Evolutionary conservation across 2,113 vertebrate genomes (phyloP), one percentile per base, ranked within the genome.

Genomic region (Muntiacus muntjak): DNA sequence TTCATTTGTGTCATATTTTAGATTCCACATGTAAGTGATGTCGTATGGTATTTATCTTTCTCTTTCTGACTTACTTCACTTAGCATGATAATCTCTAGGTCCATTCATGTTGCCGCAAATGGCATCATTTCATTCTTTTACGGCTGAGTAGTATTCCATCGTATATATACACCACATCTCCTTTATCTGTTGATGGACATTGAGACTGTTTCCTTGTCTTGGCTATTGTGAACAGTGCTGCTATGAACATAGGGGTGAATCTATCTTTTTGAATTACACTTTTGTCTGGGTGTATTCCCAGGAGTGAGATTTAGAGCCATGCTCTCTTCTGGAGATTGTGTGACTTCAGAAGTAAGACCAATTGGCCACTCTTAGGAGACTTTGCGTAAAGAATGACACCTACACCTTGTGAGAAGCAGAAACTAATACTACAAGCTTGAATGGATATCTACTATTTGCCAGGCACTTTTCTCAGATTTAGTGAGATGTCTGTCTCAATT

Each of bases 401-500:
- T 25, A 3, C 60, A 3, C 60, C 9, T 71, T 36, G 16, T 71
- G 36, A 87, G 28, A 71, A 40, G 30, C 0, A 60, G 81, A 84
- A 57, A 43, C 11, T 8, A 40, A 23, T 25, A 10, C 16, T 12
- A 7, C n/a, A 17, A 40, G 36, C 67, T 26, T 45, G 6, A 52
- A 1, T 19, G 10, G 21, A 7, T 43, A 1, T 23, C 83, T n/a
- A 3, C 79, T 40, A 3, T n/a, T 54, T 55, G 5, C 67, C 71
- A 36, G 67, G 85, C 11, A 2, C 23, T 92, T 71, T 54, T 33
- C 25, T 60, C 40, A 26, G 74, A 28, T 47, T 5, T 81, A 74
- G 67, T 54, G 19, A 3, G 0, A 0, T 6, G 36, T 13, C 5
- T 30, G 14, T 36, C 40, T 47, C 40, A 45, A 55, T 71, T 50